A percentile compares a stretch with the other conserved stretches of the same genome.
Conservation (phyloP, 2,113 vertebrate species). For the Rhinolophus sinicus region DNA sequence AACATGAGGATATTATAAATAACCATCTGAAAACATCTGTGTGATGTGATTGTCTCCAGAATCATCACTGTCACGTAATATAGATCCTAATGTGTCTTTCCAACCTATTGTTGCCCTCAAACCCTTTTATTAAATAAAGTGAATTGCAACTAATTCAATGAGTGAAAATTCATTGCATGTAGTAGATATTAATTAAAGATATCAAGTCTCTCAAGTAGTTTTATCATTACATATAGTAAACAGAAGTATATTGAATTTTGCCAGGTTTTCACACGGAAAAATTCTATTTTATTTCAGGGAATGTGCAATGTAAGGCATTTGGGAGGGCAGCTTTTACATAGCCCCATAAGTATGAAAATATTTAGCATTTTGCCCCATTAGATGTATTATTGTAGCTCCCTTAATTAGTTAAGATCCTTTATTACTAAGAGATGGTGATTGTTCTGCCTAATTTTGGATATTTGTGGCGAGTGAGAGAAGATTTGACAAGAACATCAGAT, state of each 20-base stretch:
- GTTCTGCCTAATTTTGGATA: background rate
- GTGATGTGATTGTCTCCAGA: background rate
- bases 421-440: background rate
- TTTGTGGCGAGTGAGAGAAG: background rate
- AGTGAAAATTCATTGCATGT: conserved; percentile 75
- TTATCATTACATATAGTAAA: conserved; percentile 72
- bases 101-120: background rate
- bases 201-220: conserved; percentile 71
- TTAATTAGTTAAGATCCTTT: background rate
- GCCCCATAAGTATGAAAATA: background rate
- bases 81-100: background rate
- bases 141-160: conserved; percentile 76
- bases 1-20: background rate
- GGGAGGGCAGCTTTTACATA: background rate
- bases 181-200: conserved; percentile 81
- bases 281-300: conserved; percentile 59
- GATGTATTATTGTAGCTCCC: background rate
- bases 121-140: conserved; percentile 59
- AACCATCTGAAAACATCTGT: background rate
- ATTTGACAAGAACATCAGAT: background rate
- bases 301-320: background rate
- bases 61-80: background rate
- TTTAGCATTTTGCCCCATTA: background rate
- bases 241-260: conserved; percentile 76
- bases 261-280: conserved; percentile 65